Base-by-base conservation (phyloP, 2,888 invertebrate species). In the Oasisia sp. region DNA sequence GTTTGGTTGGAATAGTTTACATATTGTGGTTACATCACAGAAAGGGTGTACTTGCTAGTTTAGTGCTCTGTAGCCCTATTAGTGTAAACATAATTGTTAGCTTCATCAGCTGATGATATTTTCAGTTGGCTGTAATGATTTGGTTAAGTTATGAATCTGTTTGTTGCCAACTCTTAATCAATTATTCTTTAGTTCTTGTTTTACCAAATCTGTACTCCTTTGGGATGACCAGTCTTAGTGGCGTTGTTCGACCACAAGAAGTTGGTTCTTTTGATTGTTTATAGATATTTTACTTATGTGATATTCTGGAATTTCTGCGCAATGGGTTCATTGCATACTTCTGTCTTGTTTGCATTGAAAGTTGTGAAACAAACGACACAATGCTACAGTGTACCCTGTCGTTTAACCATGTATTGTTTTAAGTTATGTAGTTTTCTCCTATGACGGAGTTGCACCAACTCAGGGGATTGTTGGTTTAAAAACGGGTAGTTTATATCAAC, bases 211-310 rank as follows among this genome's bases (percentile, higher is more conserved):
- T 7, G 27, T 74, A 27, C 74, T 27, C 27, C 19, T 74, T 74
- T 74, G 74, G n/a, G 74, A 74, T 74, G 74, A 19, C 14, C 19
- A 74, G 14, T 74, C 27, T 74, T 19, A 27, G 74, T 27, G 3
- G 74, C n/a, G 2, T 74, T 74, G 74, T 74, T 74, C 27, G 14
- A 74, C 74, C 74, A 74, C 74, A 74, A 27, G 74, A 27, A 74
- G 27, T 74, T 74, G 74, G 74, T 74, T 74, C 74, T 74, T 74
- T 74, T 74, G 74, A 74, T 27, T 74, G 74, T 74, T 74, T 74
- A 27, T 74, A 27, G 74, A 74, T 74, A 74, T 74, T 74, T 27
- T n/a, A 27, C 27, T 27, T 0, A 27, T 74, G 74, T 74, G 74
- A 74, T 74, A 74, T 74, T 74, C 74, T 19, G 27, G 74, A 74